Evolutionary conservation across 64 coral and sea anemone genomes (phyloP), one percentile per base, ranked within the genome.

Genomic region (Montipora efflorescens): DNA sequence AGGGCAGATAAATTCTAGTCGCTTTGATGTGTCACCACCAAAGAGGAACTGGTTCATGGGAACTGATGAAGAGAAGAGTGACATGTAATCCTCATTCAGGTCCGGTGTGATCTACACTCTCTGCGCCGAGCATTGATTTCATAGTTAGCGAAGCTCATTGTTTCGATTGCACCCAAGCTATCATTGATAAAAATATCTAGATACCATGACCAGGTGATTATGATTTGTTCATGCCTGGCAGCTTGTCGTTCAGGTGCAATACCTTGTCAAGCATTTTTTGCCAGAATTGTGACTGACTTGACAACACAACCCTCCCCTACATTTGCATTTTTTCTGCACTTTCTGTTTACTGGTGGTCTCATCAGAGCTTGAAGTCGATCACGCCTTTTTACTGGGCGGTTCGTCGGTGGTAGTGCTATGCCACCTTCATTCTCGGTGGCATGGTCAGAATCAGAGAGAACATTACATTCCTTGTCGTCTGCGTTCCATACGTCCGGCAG

Each of bases 11-110:
- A 55, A 55, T 55, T 55, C 52, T 55, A 47, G 64, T 28, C 11
- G 21, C 69, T 74, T 8, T 87, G 62, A 36, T 36, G 36, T 36
- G 36, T 36, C 22, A 22, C n/a, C 14, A 73, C 87, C 74, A 90
- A 78, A 5, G 87, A 50, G 47, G 57, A 91, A 91, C 2, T 91
- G 46, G 43, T 91, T 91, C 3, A 81, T 82, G 13, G 89, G 61
- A 9, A 91, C 89, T 81, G 89, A 91, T 64, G 89, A 18, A 3
- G 89, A 82, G 69, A 91, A 91, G 57, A 91, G 78, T 19, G 89
- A 91, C 16, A 66, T 81, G 36, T 82, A 81, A 11, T 91, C 89
- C 19, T 82, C 64, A 47, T 91, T 91, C 13, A 90, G n/a, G 18
- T 80, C 88, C 8, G 88, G 88, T 67, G 79, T 90, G 59, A 90